These are phyloP conservation scores for Dendrocincla tyrannina DNA, from an alignment of 2,797 vertebrate species.

Conservation along the genomic window DNA sequence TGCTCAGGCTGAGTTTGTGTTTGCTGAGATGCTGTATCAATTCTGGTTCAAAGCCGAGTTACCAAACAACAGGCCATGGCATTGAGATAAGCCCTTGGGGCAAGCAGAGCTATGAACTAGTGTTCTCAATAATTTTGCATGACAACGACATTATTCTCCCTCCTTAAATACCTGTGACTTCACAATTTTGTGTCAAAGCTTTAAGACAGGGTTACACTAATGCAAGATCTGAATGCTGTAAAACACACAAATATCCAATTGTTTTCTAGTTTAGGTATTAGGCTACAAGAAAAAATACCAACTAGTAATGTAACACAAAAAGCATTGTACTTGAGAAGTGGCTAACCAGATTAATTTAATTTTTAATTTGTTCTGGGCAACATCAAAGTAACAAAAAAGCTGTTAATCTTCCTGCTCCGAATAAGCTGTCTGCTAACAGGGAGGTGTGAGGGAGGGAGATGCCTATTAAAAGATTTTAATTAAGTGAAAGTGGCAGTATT, in stretches of 20 bases:
- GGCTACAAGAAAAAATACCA: not conserved
- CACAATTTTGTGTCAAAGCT: not conserved
- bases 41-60: not conserved
- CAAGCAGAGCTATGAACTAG: not conserved
- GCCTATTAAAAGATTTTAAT: conserved; percentile 48
- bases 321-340: not conserved
- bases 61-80: not conserved
- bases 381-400: conserved; percentile 39
- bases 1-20: not conserved
- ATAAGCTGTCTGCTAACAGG: not conserved
- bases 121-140: not conserved
- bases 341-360: conserved; percentile 17
- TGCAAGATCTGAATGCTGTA: not conserved
- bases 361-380: conserved; percentile 50
- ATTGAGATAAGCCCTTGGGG: not conserved
- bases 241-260: not conserved
- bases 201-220: not conserved
- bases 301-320: not conserved
- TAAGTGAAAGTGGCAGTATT: conserved; percentile 47
- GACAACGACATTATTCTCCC: not conserved
- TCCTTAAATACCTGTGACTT: not conserved
- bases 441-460: not conserved
- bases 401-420: conserved; percentile 47
- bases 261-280: not conserved
- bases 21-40: not conserved